Evolutionary conservation across 2,888 invertebrate species (phyloP), one percentile per base, ranked within the genome.

Genomic region (Iphiclides podalirius): DNA sequence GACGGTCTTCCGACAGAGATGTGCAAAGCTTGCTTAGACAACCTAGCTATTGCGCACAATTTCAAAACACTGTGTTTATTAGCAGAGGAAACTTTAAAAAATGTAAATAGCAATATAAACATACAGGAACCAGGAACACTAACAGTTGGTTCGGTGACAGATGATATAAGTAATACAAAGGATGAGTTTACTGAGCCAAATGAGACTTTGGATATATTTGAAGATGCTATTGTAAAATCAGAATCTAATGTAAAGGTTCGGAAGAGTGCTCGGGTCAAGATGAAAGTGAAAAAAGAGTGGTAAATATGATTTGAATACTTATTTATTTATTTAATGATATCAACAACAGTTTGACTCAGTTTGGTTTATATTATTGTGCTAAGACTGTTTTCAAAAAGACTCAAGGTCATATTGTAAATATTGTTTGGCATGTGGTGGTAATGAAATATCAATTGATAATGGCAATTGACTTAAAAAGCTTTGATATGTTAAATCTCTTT

Each of bases 41-140:
- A 74, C 11, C 53, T 79, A 1, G 53, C 63, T 0, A 41, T 65
- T 1, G 73, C 79, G 0, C 51, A 67, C 35, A 68, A 67, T 37
- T 79, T 79, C 47, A 79, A 79, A 60, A 64, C 58, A 0, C 57
- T 61, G 1, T 79, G 74, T 28, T 23, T 79, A 2, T 28, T 62
- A 0, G 63, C 76, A 0, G 67, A 76, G 0, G 52, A 70, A 4
- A 60, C 60, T 0, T 66, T 72, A 15, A 61, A 47, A 1, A 70
- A 66, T 7, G 2, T 63, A 0, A 12, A 43, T 1, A 26, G 37
- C 0, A 34, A 35, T 2, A 64, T 72, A 1, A 73, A 72, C 50
- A 50, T 54, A n/a, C n/a, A n/a, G n/a, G 40, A 23, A 39, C 51
- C 16, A 44, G 56, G 9, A 39, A 9, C 16, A 20, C 39, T 14